Percentiles rank a stretch among this genome's conserved stretches.
Conservation (phyloP, 2,888 invertebrate genomes). For the Julus scanicus region DNA sequence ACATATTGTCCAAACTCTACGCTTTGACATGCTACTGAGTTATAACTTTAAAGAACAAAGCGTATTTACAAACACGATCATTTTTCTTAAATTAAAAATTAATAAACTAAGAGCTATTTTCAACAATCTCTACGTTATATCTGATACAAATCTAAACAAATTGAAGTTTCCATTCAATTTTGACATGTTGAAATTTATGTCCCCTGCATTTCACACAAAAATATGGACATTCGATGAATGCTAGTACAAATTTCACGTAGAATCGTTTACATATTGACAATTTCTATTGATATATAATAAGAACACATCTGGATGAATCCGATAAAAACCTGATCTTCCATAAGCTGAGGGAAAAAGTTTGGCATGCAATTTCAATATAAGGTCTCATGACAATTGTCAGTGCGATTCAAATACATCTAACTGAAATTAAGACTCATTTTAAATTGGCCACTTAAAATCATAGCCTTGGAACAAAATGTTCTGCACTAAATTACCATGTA, state of each 20-base stretch:
- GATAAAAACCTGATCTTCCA: too few species aligned
- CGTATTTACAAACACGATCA: neutral
- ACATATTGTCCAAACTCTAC: neutral
- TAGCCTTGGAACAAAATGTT: constrained; percentile 10
- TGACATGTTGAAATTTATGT: neutral
- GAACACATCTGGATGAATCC: too few species aligned
- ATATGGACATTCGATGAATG: neutral
- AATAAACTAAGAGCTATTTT: neutral
- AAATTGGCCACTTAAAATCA: neutral
- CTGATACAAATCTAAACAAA: constrained; percentile 1
- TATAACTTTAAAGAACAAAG: neutral
- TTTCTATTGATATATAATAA: neutral
- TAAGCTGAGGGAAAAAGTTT: too few species aligned
- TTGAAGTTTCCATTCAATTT: constrained; percentile 20
- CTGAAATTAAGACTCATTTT: neutral
- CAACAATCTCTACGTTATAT: neutral
- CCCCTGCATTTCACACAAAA: neutral
- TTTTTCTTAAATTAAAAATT: neutral
- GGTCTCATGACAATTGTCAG: too few species aligned
- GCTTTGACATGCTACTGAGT: neutral
- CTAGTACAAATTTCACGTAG: neutral
- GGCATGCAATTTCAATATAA: too few species aligned
- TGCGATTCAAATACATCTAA: neutral
- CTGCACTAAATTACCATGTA: neutral
- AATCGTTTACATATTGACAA: neutral